Evolutionary conservation across 1,140 invertebrate genomes (phyloP), one percentile per base, ranked within the genome.

Genomic region (Ruditapes philippinarum): DNA sequence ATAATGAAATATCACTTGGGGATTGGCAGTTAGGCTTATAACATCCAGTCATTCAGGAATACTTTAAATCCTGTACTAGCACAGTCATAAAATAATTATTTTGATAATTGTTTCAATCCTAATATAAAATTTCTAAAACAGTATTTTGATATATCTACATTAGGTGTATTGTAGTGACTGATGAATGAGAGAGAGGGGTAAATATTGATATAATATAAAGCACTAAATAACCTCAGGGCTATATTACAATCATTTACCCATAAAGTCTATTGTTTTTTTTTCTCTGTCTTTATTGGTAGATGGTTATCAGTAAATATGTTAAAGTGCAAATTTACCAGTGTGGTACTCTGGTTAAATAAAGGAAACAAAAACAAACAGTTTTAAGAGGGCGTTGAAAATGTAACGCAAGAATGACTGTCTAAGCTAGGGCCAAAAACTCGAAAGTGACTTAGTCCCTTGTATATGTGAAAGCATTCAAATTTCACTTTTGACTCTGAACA

Each of bases 191-290:
- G 65, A 70, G 22, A 70, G 9, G 12, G 33, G 25, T 33, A 40
- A 31, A 70, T 22, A 17, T n/a, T n/a, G n/a, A n/a, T n/a, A n/a
- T n/a, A n/a, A n/a, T n/a, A n/a, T 19, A 7, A 70, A 38, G 74
- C 28, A 78, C 74, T 38, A 12, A 33, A 78, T 78, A 49, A 45
- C 74, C 74, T 42, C 40, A 1, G 0, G 74, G 49, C 74, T 2
- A 28, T n/a, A n/a, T 57, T 54, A 78, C 25, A 74, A 49, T 33
- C 25, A 51, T 78, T 78, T 78, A 78, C 74, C 74, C 74, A 54
- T 78, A 78, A 78, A 51, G n/a, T n/a, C 45, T 54, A 78, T 57
- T 54, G 74, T 78, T 78, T 74, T 74, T 11, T 68, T 73, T 68
- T 36, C 19, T 45, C 42, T 14, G 42, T 57, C 22, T 57, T 57